Evolutionary conservation across 2,113 vertebrate species (phyloP), one percentile per base, ranked within the genome.

Genomic region (Sylvilagus bachmani): DNA sequence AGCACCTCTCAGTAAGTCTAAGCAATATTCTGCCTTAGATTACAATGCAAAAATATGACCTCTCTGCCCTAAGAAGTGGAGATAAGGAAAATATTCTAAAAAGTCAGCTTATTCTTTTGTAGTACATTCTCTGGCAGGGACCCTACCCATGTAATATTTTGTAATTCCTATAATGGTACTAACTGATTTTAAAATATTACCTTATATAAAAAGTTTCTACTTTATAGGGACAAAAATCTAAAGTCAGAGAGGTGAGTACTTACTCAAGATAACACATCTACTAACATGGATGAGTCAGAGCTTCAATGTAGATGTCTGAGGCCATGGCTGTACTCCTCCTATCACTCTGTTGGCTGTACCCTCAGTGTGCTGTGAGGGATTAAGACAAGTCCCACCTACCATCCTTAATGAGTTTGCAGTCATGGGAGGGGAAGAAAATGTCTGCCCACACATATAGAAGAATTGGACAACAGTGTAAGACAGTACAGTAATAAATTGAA

Each of bases 141-240:
- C 31, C 4, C 22, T 89, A 53, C 33, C 49, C 25, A 51, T 67
- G n/a, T 12, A 67, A 70, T 27, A 49, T 73, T 71, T 77, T 77
- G 5, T 69, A 86, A 71, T 44, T 91, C 16, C 10, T 93, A 86
- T 17, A 38, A 71, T 36, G 44, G 3, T 21, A 53, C 2, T 6
- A 74, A 69, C 19, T 73, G 0, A 16, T 86, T 95, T 89, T 29
- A 93, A 91, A 89, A 71, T 78, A 17, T 75, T n/a, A 17, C 19
- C 12, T 90, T 74, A 53, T 73, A 74, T 85, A 31, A 71, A 71
- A 75, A 36, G 25, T 67, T 44, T 31, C 22, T 21, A 66, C 3
- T 55, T 53, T 74, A 19, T 36, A 86, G 21, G 33, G 4, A 82
- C 77, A 14, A 91, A 49, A 38, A 44, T 66, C 0, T 81, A 75